A percentile compares a stretch with the other conserved stretches of the same genome.
Evolutionary conservation across 2,888 invertebrate genomes (phyloP).

Genomic region (Margaritifera margaritifera): DNA sequence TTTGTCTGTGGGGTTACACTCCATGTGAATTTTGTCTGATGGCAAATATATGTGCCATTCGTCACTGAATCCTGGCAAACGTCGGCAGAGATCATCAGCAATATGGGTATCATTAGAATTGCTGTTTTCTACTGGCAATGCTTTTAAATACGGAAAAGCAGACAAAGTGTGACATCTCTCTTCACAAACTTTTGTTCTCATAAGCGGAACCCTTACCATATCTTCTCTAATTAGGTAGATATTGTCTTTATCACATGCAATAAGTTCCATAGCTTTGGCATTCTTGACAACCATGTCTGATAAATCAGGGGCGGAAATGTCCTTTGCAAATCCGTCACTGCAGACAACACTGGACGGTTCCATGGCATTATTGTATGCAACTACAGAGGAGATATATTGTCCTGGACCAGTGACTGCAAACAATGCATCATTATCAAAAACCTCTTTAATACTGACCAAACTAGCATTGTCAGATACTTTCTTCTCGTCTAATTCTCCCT

Average conservation of each 20-base stretch:
- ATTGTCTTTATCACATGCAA: conserved; percentile 25
- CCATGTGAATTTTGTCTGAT: conserved; percentile 29
- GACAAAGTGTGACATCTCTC: conserved; percentile 8
- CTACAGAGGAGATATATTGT: conserved; percentile 21
- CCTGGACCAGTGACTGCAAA: conserved; percentile 20
- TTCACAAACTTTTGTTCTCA: conserved; percentile 8
- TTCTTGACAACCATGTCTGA: conserved; percentile 26
- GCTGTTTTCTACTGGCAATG: conserved; percentile 6
- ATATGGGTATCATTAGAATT: conserved; percentile 10
- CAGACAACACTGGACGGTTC: conserved; percentile 49
- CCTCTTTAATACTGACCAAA: conserved; percentile 4
- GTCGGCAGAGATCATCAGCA: conserved; percentile 10
- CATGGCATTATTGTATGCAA: conserved; percentile 53
- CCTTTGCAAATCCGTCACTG: conserved; percentile 51
- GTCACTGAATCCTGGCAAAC: conserved; percentile 5
- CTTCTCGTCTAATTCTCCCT: conserved; percentile 6
- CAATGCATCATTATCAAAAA: conserved; percentile 10
- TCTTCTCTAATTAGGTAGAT: conserved; percentile 27
- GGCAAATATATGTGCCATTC: conserved; percentile 31
- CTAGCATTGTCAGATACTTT: background rate
- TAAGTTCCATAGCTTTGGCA: conserved; percentile 18
- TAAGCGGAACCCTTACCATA: conserved; percentile 19
- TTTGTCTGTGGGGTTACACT: conserved; percentile 33
- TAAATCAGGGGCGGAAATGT: conserved; percentile 35
- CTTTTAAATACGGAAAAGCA: no score